Conservation (phyloP, 2,113 vertebrate species). For the Paradisaea rubra region DNA sequence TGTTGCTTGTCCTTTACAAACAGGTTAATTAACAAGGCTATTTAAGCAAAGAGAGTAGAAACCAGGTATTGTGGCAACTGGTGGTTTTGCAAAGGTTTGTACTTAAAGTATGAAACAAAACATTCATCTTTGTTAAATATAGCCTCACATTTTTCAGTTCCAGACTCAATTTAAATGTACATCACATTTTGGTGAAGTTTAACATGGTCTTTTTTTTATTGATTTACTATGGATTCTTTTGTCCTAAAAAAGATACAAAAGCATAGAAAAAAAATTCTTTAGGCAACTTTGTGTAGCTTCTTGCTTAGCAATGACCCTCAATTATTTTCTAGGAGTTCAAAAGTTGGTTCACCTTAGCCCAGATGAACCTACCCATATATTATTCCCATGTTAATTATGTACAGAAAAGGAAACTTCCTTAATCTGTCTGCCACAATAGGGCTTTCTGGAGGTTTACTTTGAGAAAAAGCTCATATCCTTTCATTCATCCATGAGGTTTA, state of each 20-base stretch:
- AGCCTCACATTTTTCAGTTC: background rate
- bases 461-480: constrained; percentile 21
- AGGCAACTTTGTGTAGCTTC: background rate
- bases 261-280: background rate
- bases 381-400: background rate
- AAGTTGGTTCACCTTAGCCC: background rate
- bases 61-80: background rate
- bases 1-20: background rate
- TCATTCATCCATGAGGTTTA: constrained; percentile 9
- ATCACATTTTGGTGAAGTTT: background rate
- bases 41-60: background rate
- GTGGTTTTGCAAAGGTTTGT: background rate
- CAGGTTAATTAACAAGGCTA: background rate
- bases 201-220: background rate
- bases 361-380: background rate
- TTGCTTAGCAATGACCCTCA: background rate
- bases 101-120: background rate
- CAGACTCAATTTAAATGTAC: background rate
- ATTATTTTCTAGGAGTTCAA: background rate
- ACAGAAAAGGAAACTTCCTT: constrained; percentile 26
- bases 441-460: constrained; percentile 25
- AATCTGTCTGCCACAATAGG: background rate
- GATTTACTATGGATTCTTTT: background rate
- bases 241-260: background rate
- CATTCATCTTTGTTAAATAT: background rate